A percentile compares a stretch with the other conserved stretches of the same genome.
Conservation (phyloP, 2,797 vertebrate species). For the Toxotes lorentzi region DNA sequence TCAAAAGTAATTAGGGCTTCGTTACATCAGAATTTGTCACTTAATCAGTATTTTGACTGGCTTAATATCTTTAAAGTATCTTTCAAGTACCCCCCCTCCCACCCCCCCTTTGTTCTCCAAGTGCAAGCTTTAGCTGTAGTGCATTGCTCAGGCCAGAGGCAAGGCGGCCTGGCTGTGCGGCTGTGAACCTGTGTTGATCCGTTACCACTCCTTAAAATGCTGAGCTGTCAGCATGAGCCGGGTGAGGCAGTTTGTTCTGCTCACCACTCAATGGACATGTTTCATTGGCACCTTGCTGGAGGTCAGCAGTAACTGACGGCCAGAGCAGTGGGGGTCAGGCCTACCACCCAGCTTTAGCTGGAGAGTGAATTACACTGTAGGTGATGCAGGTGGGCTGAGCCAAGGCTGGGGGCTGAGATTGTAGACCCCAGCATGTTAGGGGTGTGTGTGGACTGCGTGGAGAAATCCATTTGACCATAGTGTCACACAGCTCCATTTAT, state of each 20-base stretch:
- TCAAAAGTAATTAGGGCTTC: not conserved
- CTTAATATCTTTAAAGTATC: conserved; percentile 5
- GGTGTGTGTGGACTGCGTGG: conserved; percentile 60
- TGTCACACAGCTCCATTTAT: conserved; percentile 71
- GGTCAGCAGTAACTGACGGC: conserved; percentile 79
- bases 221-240: conserved; percentile 73
- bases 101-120: not conserved
- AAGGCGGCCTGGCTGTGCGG: conserved; percentile 45
- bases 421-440: conserved; percentile 66
- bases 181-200: conserved; percentile 69
- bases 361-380: conserved; percentile 79
- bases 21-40: not conserved
- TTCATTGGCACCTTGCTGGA: conserved; percentile 79
- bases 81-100: not conserved
- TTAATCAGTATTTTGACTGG: conserved; percentile 8
- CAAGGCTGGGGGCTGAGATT: conserved; percentile 60
- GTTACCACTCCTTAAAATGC: conserved; percentile 70
- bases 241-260: conserved; percentile 79
- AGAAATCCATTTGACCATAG: conserved; percentile 76
- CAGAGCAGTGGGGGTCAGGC: conserved; percentile 72
- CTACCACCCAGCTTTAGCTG: conserved; percentile 68
- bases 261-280: conserved; percentile 78
- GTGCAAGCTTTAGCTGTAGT: conserved; percentile 29
- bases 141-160: conserved; percentile 54
- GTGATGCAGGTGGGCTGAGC: conserved; percentile 72